These are phyloP conservation scores for Cisticola juncidis DNA, from an alignment of 2,113 vertebrate species.

Conservation along the genomic window DNA sequence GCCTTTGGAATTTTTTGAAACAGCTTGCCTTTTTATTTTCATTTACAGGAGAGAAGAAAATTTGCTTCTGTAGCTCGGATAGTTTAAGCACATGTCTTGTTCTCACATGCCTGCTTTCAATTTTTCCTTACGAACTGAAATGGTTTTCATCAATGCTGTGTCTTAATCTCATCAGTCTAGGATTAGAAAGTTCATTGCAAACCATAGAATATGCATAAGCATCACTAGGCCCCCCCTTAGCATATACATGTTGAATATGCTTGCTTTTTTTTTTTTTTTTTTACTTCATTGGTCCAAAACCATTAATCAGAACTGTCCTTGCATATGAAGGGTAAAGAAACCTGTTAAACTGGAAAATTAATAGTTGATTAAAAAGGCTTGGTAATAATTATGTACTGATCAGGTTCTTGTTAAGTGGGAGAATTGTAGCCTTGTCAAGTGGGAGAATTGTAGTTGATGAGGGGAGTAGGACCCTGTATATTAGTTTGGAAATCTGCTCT, in stretches of 20 bases:
- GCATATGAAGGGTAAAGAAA: conserved; percentile 21
- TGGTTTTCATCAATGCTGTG: background rate
- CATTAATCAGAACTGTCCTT: conserved; percentile 17
- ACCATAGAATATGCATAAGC: background rate
- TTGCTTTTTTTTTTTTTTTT: background rate
- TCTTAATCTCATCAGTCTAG: background rate
- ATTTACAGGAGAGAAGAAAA: background rate
- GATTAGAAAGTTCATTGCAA: background rate
- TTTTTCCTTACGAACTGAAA: conserved; percentile 9
- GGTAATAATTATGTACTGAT: conserved; percentile 18
- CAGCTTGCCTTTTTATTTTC: background rate
- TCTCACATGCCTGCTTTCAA: background rate
- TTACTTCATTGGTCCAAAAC: background rate
- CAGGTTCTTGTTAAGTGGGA: background rate
- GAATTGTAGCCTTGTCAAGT: background rate
- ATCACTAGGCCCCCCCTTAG: background rate
- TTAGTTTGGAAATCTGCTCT: conserved; percentile 1
- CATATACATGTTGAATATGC: background rate
- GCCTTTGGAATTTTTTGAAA: background rate
- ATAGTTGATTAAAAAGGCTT: conserved; percentile 28
- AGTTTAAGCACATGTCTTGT: background rate
- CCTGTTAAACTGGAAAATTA: conserved; percentile 56
- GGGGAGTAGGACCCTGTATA: background rate
- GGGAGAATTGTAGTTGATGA: background rate
- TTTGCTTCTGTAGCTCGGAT: background rate